Base-by-base conservation (phyloP, 2,888 invertebrate genomes). In the Latheticus oryzae region DNA sequence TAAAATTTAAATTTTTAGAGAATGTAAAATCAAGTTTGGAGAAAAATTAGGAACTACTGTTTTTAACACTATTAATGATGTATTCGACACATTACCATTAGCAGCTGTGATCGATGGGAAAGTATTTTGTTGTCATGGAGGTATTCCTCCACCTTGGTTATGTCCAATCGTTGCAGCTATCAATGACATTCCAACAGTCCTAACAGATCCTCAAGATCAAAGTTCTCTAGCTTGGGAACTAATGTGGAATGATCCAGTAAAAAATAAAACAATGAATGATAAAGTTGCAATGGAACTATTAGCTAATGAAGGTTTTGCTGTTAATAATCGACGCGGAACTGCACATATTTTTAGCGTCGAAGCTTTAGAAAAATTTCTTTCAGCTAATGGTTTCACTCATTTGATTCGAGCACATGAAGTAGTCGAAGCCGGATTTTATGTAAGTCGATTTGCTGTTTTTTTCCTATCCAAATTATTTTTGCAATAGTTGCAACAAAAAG, bases 81-180 rank as follows among this genome's bases (percentile, higher is more conserved):
- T 85, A 12, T 91, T 90, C 72, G 90, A 91, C 75, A 80, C 77
- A 5, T 81, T 91, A 81, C 90, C 90, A 0, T 69, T 91, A 15
- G 89, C 89, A 7, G 90, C 89, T 1, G 82, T 86, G 4, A 82
- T 91, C n/a, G 90, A 90, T 74, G 85, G 85, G 19, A 86, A 86
- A 80, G 87, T 90, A 40, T 90, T 90, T 72, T 90, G 90, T 77
- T 88, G 87, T 53, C 91, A 91, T 75, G 91, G 91, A 8, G 91
- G 91, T 3, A 89, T 90, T 53, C 90, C 90, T 0, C 87, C 87
- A 0, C 86, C 87, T 1, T 85, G 82, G 84, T 78, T 86, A 58
- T 86, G 87, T 64, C 86, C 86, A 0, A 79, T 83, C 15, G 80
- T 86, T 24, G 76, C 82, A 1, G 83, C 84, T 7, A 87, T 90